phyloP scores from a whole-genome alignment of 2,888 invertebrate genomes.

The Eristalis arbustorum region DNA sequence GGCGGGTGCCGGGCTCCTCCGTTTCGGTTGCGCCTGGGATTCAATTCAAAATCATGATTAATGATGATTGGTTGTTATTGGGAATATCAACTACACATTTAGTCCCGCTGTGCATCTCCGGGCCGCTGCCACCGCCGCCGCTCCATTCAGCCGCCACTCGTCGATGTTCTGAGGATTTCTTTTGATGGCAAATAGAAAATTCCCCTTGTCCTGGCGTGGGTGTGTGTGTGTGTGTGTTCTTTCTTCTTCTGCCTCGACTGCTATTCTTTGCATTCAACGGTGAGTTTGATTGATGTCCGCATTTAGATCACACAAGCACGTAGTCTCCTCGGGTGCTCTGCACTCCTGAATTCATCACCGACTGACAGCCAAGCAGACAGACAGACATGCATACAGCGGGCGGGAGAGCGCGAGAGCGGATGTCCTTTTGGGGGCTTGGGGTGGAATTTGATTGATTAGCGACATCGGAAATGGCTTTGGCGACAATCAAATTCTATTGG shows the following conservation, averaged over 20 bases:
- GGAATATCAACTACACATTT: slow-evolving; percentile 68
- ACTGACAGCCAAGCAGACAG: not conserved
- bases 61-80: slow-evolving; percentile 70
- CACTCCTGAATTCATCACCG: slow-evolving; percentile 18
- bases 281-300: slow-evolving; percentile 68
- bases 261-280: slow-evolving; percentile 61
- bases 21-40: slow-evolving; percentile 52
- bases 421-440: slow-evolving; percentile 29
- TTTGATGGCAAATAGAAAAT: slow-evolving; percentile 58
- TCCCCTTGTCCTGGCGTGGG: slow-evolving; percentile 50
- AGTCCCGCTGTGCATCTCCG: slow-evolving; percentile 36
- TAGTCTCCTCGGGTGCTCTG: slow-evolving; percentile 8
- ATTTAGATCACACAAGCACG: slow-evolving; percentile 65
- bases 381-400: slow-evolving; percentile 6
- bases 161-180: slow-evolving; percentile 40
- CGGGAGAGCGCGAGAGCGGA: slow-evolving; percentile 24
- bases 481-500: slow-evolving; percentile 64
- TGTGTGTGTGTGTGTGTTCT: not conserved
- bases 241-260: slow-evolving; percentile 2
- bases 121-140: not conserved
- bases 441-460: slow-evolving; percentile 66
- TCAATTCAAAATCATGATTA: slow-evolving; percentile 69
- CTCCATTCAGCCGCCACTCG: not conserved
- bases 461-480: slow-evolving; percentile 68
- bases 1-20: not conserved